Percentiles rank a stretch among this genome's conserved stretches.
These are phyloP conservation scores for Therioaphis trifolii DNA, from an alignment of 2,888 invertebrate genomes.

Conservation along the genomic window DNA sequence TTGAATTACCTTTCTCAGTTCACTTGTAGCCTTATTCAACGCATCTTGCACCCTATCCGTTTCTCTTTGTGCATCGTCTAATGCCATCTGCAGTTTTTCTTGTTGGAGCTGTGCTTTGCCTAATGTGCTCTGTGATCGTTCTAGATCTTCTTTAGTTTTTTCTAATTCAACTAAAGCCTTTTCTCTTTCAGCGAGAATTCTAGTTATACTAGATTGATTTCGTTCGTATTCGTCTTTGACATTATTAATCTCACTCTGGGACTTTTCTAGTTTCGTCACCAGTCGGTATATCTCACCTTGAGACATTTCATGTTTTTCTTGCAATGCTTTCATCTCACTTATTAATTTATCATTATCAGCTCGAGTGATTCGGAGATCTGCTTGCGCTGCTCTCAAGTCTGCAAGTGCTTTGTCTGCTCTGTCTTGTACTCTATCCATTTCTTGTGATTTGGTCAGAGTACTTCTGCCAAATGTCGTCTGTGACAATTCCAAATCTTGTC, in stretches of 20 bases:
- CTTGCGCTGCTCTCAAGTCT: slow-evolving; percentile 87
- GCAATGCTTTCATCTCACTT: slow-evolving; percentile 83
- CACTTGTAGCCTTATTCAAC: slow-evolving; percentile 83
- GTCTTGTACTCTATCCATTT: slow-evolving; percentile 84
- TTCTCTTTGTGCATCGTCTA: slow-evolving; percentile 91
- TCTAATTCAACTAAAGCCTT: slow-evolving; percentile 86
- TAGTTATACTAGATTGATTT: slow-evolving; percentile 83
- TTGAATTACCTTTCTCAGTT: slow-evolving; percentile 81
- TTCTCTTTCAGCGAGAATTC: slow-evolving; percentile 89
- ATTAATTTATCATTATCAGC: slow-evolving; percentile 90
- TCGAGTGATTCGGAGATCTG: slow-evolving; percentile 90
- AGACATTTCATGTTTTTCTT: slow-evolving; percentile 93
- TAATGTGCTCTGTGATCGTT: slow-evolving; percentile 87
- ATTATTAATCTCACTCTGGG: slow-evolving; percentile 93
- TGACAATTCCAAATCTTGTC: slow-evolving; percentile 85
- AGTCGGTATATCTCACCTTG: slow-evolving; percentile 94
- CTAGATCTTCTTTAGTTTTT: slow-evolving; percentile 87
- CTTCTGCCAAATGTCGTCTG: slow-evolving; percentile 86
- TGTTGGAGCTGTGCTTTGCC: slow-evolving; percentile 92
- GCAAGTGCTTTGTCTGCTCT: slow-evolving; percentile 86
- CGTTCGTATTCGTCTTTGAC: slow-evolving; percentile 92
- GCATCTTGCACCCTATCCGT: slow-evolving; percentile 90
- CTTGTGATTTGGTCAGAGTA: slow-evolving; percentile 84
- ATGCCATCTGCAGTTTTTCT: slow-evolving; percentile 87
- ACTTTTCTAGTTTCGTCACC: slow-evolving; percentile 93